phyloP scores from a whole-genome alignment of 1,140 invertebrate species.

The Drosophila biarmipes region DNA sequence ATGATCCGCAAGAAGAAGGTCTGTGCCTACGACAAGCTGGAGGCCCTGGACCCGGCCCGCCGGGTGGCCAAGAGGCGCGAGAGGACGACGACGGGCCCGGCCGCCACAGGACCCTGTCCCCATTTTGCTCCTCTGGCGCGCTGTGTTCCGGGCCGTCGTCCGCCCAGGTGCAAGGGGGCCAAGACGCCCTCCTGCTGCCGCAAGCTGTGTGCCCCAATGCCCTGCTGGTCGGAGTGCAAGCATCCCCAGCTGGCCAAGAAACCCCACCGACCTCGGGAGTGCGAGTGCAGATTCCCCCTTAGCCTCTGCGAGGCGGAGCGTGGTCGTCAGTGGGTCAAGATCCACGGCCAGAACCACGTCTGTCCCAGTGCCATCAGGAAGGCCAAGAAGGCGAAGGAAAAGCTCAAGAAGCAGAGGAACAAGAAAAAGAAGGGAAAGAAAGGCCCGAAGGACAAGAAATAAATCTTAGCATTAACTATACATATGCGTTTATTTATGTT shows the following conservation, averaged over 20 bases:
- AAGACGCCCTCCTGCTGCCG: conserved; percentile 28
- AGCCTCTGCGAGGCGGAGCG: conserved; percentile 19
- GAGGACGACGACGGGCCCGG: neutral
- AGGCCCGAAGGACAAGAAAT: neutral
- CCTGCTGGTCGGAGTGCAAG: conserved; percentile 55
- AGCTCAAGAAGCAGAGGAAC: neutral
- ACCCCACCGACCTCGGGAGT: conserved; percentile 3
- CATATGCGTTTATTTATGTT: neutral
- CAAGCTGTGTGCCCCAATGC: conserved; percentile 37
- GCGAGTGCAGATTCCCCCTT: conserved; percentile 25
- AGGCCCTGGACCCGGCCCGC: neutral
- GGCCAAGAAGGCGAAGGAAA: conserved; percentile 1
- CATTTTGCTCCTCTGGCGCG: conserved; percentile 18
- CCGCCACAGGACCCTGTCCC: conserved; percentile 9
- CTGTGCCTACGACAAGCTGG: conserved; percentile 32
- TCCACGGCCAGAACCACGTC: conserved; percentile 8
- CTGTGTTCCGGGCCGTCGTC: conserved; percentile 21
- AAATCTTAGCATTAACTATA: conserved; percentile 1
- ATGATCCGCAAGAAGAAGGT: conserved; percentile 15
- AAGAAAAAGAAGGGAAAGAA: neutral
- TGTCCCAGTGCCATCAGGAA: conserved; percentile 9
- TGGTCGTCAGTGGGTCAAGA: neutral
- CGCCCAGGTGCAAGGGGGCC: conserved; percentile 22
- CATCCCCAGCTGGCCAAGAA: conserved; percentile 5
- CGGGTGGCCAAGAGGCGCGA: conserved; percentile 14